phyloP scores from a whole-genome alignment of 2,888 invertebrate genomes.

The Caenorhabditis zanzibari region DNA sequence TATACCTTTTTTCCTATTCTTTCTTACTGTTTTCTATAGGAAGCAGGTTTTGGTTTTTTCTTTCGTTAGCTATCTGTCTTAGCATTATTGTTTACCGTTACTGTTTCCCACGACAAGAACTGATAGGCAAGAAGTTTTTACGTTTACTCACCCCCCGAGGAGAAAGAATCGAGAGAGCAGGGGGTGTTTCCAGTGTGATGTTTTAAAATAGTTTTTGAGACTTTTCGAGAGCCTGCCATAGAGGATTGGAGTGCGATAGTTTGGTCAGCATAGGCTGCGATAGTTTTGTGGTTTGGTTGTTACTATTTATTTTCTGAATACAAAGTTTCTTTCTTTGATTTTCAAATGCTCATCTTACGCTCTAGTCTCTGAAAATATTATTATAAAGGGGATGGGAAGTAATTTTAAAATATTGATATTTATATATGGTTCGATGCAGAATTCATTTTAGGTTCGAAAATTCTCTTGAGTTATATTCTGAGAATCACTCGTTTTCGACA shows the following conservation, averaged over 20 bases:
- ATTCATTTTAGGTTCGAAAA: too few relatives aligned
- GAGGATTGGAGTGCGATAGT: conserved; percentile 37
- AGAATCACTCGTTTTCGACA: too few relatives aligned
- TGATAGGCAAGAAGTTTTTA: conserved; percentile 50
- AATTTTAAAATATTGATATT: too few relatives aligned
- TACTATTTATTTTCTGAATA: neutral
- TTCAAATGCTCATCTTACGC: neutral
- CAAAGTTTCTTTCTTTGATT: neutral
- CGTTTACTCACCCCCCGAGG: conserved; percentile 44
- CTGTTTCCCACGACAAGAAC: conserved; percentile 46
- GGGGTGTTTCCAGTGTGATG: conserved; percentile 51
- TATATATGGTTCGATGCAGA: too few relatives aligned
- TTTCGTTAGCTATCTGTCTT: conserved; percentile 25
- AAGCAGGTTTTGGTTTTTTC: conserved; percentile 41
- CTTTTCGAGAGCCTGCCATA: conserved; percentile 41
- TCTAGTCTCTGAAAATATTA: too few relatives aligned
- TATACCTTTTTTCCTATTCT: neutral
- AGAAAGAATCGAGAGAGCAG: conserved; percentile 10
- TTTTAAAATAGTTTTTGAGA: conserved; percentile 58
- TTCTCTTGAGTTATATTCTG: too few relatives aligned
- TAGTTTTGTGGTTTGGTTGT: conserved; percentile 21
- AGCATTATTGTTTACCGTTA: conserved; percentile 52
- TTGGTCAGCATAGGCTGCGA: neutral
- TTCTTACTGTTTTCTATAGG: conserved; percentile 12
- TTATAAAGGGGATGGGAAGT: too few relatives aligned